Percentiles rank a stretch among this genome's conserved stretches.
phyloP scores from a whole-genome alignment of 2,888 invertebrate species.

The Nesidiocoris tenuis region DNA sequence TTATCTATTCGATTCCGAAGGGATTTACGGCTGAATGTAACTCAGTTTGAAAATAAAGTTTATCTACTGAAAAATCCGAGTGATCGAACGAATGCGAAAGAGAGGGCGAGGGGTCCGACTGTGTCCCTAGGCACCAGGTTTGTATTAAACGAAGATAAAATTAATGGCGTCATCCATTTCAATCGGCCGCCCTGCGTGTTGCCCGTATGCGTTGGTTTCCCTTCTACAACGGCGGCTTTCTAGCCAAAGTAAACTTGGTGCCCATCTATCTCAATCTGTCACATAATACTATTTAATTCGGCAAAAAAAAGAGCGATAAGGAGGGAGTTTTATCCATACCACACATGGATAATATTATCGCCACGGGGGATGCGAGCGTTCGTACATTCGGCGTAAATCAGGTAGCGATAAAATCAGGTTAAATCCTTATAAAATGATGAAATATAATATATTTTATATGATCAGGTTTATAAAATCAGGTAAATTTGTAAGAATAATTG shows the following conservation, averaged over 20 bases:
- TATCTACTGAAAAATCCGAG: not conserved
- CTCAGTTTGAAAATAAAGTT: not conserved
- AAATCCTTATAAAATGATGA: too few species aligned
- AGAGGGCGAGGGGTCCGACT: not conserved
- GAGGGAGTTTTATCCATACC: too few species aligned
- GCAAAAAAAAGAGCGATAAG: not conserved
- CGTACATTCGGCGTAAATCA: too few species aligned
- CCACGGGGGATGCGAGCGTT: too few species aligned
- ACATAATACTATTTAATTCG: conserved; percentile 1
- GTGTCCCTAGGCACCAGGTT: not conserved
- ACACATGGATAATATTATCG: too few species aligned
- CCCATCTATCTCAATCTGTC: conserved; percentile 34
- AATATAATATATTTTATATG: too few species aligned
- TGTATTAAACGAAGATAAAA: conserved; percentile 36
- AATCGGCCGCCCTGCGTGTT: conserved; percentile 2
- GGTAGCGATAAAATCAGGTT: too few species aligned
- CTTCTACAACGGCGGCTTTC: not conserved
- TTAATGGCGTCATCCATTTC: conserved; percentile 42
- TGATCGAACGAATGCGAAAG: conserved; percentile 3
- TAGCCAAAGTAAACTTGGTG: conserved; percentile 15
- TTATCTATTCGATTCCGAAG: too few species aligned
- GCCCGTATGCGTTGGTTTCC: conserved; percentile 1
- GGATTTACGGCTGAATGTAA: not conserved
- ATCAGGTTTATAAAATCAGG: too few species aligned
- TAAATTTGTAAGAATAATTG: too few species aligned